Evolutionary conservation across 2,797 vertebrate genomes (phyloP).

Genomic region (Takifugu ocellatus): DNA sequence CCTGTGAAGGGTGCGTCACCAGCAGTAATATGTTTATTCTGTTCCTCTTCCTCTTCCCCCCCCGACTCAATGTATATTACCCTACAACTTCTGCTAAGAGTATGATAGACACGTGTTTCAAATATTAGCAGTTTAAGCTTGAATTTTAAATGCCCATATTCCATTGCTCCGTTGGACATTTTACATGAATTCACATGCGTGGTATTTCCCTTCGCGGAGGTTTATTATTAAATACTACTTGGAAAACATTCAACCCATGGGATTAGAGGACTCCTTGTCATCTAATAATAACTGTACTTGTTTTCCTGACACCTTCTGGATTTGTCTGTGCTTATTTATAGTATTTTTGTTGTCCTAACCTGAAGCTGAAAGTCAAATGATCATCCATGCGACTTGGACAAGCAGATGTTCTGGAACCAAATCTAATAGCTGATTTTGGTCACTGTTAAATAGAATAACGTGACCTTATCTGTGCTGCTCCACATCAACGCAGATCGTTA

Average conservation of each 20-base stretch:
- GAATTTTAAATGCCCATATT: too few species aligned
- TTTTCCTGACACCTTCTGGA: constrained; percentile 3
- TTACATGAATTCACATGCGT: too few species aligned
- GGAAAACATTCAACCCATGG: constrained; percentile 23
- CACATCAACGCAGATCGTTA: too few species aligned
- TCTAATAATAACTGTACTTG: constrained; percentile 29
- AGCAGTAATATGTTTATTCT: constrained; percentile 26
- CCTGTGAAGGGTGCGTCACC: constrained; percentile 10
- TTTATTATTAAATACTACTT: constrained; percentile 25
- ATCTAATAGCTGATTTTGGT: too few species aligned
- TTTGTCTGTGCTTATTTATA: constrained; percentile 3
- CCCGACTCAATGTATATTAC: not conserved
- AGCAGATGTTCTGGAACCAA: too few species aligned
- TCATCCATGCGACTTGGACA: too few species aligned
- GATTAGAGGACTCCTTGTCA: constrained; percentile 19
- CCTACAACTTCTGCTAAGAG: constrained; percentile 1
- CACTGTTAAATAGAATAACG: too few species aligned
- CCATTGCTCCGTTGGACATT: too few species aligned
- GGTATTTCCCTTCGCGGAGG: not conserved
- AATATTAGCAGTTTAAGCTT: too few species aligned
- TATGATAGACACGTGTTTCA: too few species aligned
- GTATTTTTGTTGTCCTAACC: not conserved
- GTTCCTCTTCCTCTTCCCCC: not conserved
- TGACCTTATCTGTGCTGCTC: too few species aligned
- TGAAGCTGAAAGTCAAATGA: not conserved